Base-by-base conservation (phyloP, 2,797 vertebrate species). In the Nyctalus aviator region DNA sequence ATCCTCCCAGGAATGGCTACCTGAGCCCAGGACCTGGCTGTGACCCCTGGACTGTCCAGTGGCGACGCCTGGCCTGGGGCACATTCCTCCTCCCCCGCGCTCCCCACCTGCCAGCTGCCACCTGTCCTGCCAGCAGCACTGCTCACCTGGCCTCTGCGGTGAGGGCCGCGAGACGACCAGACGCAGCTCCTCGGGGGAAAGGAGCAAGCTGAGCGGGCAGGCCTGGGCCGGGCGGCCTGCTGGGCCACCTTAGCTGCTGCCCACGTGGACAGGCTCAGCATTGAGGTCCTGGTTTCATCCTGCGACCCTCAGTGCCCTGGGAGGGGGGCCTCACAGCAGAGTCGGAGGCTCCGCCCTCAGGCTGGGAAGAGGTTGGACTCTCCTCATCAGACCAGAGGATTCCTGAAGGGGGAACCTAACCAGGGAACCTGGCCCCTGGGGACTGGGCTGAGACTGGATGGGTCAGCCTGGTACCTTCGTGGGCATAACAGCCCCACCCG, bases 61-160 rank as follows among this genome's bases (percentile, higher is more conserved):
- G 91, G 94, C 92, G 85, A 87, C 82, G 91, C 94, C 91, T 69
- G 48, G 91, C 93, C 93, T n/a, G 17, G 3, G 93, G 94, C 95
- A 96, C 95, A 95, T 96, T 95, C 96, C 78, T 95, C 91, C 93
- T 90, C 84, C 94, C 66, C 79, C 8, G 0, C 71, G 32, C 76
- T 64, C 95, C 86, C 87, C 85, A 90, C 89, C 94, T 93, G 92
- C 93, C 35, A 1, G 50, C 87, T 83, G 81, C 90, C 84, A 95
- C 91, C 95, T 95, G 75, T 25, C 17, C 66, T 23, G 37, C n/a
- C 68, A 17, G 68, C 13, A 27, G 44, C 41, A 46, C 57, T 0
- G 0, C 57, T 64, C 64, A 30, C 37, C 76, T 91, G 79, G 69
- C 84, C 76, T 76, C 55, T 68, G 25, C 20, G 30, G 90, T 23